phyloP scores from a whole-genome alignment of 2,113 vertebrate species.

The Laticauda colubrina region DNA sequence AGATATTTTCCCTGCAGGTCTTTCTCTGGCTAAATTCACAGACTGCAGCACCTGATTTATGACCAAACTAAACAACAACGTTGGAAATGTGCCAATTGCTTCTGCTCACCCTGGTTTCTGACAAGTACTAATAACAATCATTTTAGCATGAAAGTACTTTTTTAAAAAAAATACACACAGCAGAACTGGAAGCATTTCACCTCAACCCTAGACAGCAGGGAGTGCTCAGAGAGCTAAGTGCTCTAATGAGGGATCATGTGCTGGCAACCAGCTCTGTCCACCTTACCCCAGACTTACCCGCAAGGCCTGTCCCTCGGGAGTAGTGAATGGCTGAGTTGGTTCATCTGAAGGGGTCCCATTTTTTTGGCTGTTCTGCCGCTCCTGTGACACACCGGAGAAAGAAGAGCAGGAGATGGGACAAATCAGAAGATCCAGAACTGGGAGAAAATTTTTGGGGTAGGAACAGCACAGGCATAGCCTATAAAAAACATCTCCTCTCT shows the following conservation, averaged over 20 bases:
- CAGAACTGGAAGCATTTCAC: neutral
- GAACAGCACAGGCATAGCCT: neutral
- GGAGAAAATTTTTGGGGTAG: neutral
- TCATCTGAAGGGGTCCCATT: slow-evolving; percentile 65
- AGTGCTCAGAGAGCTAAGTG: neutral
- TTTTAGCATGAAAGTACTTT: neutral
- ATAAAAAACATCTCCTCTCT: neutral
- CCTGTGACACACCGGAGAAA: slow-evolving; percentile 58
- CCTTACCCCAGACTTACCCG: slow-evolving; percentile 67
- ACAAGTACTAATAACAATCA: neutral
- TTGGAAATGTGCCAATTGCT: neutral
- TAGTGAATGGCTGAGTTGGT: slow-evolving; percentile 72
- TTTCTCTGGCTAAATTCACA: neutral
- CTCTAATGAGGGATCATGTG: too few species aligned
- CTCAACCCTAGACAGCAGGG: neutral
- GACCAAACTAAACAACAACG: neutral
- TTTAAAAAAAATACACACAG: neutral
- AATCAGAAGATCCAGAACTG: neutral
- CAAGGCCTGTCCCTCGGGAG: slow-evolving; percentile 82
- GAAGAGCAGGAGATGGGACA: neutral
- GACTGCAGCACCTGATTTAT: neutral
- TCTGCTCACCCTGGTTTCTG: neutral
- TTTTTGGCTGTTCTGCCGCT: slow-evolving; percentile 73
- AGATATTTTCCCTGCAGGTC: neutral
- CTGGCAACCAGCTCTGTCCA: neutral